Evolutionary conservation across 2,797 vertebrate species (phyloP).

Genomic region (Typhlichthys subterraneus): DNA sequence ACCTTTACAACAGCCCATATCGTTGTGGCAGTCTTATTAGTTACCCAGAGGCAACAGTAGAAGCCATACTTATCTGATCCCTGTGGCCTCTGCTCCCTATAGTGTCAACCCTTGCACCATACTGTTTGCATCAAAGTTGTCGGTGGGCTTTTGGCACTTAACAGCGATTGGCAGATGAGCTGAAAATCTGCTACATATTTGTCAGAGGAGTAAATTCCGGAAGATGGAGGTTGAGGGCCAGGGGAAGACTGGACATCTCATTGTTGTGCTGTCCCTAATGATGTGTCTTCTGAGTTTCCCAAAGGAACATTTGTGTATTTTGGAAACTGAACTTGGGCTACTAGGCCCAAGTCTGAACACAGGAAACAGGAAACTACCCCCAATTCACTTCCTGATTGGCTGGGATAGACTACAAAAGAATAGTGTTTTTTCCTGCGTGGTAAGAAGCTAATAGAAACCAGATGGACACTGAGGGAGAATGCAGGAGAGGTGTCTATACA

Average conservation of each 20-base stretch:
- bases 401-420: slow-evolving; percentile 77
- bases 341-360: slow-evolving; percentile 59
- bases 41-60: slow-evolving; percentile 34
- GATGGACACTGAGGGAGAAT: slow-evolving; percentile 48
- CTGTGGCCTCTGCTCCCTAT: slow-evolving; percentile 30
- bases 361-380: slow-evolving; percentile 87
- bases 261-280: slow-evolving; percentile 44
- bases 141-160: slow-evolving; percentile 50
- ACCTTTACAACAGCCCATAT: neutral
- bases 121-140: slow-evolving; percentile 57
- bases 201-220: slow-evolving; percentile 10
- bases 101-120: slow-evolving; percentile 63
- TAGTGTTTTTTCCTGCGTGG: slow-evolving; percentile 80
- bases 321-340: slow-evolving; percentile 71
- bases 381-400: slow-evolving; percentile 80
- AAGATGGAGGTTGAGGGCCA: neutral
- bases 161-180: slow-evolving; percentile 36
- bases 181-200: slow-evolving; percentile 41
- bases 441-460: slow-evolving; percentile 75
- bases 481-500: too few species aligned
- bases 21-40: slow-evolving; percentile 26
- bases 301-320: slow-evolving; percentile 70
- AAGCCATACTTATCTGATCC: slow-evolving; percentile 38
- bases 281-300: slow-evolving; percentile 67
- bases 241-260: slow-evolving; percentile 24